Evolutionary conservation across 2,113 vertebrate genomes (phyloP).

Genomic region (Coryphaenoides rupestris): DNA sequence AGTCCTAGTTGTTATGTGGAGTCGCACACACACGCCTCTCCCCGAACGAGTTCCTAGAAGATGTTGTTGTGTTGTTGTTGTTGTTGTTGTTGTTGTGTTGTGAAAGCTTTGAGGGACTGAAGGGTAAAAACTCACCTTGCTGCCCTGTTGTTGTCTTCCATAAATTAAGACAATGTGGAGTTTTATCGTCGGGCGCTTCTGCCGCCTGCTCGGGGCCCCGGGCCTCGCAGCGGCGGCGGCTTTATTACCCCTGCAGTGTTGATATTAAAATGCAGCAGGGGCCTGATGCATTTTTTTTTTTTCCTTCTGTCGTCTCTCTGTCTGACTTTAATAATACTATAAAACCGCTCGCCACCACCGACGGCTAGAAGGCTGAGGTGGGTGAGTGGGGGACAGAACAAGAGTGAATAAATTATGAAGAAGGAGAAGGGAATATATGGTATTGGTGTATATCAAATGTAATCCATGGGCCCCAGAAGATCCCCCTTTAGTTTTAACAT

Average conservation of each 20-base stretch:
- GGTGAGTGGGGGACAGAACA: constrained; percentile 4
- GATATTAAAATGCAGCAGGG: constrained; percentile 74
- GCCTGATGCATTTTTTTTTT: constrained; percentile 72
- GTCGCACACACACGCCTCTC: no score
- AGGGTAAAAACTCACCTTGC: constrained; percentile 68
- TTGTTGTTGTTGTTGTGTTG: constrained; percentile 21
- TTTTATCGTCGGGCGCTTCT: constrained; percentile 72
- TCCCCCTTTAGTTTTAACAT: constrained; percentile 63
- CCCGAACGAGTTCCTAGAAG: no score
- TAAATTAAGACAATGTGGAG: constrained; percentile 75
- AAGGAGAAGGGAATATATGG: constrained; percentile 71
- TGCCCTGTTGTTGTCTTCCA: constrained; percentile 67
- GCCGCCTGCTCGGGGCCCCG: constrained; percentile 44
- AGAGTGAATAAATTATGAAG: constrained; percentile 59
- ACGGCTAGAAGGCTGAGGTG: constrained; percentile 31
- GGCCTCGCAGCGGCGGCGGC: no score
- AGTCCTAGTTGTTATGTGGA: no score
- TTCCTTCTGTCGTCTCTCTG: constrained; percentile 70
- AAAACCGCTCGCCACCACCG: constrained; percentile 58
- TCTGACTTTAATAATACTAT: constrained; percentile 78
- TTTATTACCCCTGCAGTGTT: constrained; percentile 68
- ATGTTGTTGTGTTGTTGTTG: constrained; percentile 20
- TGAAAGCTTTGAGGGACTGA: constrained; percentile 42
- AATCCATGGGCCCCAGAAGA: constrained; percentile 58
- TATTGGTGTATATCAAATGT: constrained; percentile 58